Conservation (phyloP, 2,888 invertebrate genomes). For the Orthosia gracilis region DNA sequence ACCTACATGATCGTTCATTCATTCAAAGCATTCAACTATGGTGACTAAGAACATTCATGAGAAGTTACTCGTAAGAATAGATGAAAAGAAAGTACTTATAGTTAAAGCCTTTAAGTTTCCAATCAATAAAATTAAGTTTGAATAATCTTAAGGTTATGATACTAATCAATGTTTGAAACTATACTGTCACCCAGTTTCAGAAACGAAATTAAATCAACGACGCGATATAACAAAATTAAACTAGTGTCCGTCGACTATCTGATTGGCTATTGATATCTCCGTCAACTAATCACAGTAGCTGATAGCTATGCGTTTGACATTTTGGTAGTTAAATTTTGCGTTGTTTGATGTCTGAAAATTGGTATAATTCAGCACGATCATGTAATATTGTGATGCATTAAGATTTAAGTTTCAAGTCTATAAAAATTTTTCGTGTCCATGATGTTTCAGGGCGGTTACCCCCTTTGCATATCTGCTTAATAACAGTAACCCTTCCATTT, state of each 20-base stretch:
- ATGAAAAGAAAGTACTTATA: not conserved
- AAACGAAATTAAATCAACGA: not conserved
- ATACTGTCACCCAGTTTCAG: not conserved
- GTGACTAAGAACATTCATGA: conserved; percentile 13
- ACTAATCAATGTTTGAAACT: not conserved
- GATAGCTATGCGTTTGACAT: not conserved
- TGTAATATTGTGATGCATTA: not conserved
- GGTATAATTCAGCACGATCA: no score
- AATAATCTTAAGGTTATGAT: not conserved
- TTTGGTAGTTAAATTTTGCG: not conserved
- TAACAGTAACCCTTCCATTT: conserved; percentile 5
- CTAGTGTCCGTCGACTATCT: not conserved
- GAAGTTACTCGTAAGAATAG: not conserved
- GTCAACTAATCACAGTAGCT: not conserved
- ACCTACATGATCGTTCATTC: conserved; percentile 58
- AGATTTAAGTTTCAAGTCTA: not conserved
- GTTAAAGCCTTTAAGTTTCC: no score
- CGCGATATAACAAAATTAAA: not conserved
- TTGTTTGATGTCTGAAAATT: not conserved
- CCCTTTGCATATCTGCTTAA: not conserved
- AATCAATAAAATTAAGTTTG: no score
- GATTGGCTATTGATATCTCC: not conserved
- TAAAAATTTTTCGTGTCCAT: not conserved
- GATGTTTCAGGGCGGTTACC: conserved; percentile 20
- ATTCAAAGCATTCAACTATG: conserved; percentile 38